phyloP scores from a whole-genome alignment of 37 sponge, comb jelly and placozoan genomes.

The Halichondria panicea region DNA sequence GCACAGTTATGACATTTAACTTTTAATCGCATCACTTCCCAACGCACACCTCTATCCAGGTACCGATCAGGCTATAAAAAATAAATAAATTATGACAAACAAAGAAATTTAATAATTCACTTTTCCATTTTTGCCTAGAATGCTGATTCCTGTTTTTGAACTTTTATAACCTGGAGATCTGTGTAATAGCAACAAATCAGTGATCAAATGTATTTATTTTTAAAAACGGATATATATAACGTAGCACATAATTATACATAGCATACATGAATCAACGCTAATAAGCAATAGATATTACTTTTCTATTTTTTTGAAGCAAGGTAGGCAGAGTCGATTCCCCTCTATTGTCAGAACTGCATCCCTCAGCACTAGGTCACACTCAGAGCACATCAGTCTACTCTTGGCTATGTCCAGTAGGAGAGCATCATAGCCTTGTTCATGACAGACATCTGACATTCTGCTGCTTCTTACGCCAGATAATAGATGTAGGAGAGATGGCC shows the following conservation, averaged over 20 bases:
- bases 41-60: constrained; percentile 68
- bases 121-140: too few species aligned
- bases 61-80: constrained; percentile 36
- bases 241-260: too few species aligned
- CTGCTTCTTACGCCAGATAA: too few species aligned
- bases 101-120: too few species aligned
- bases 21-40: constrained; percentile 35
- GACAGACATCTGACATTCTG: too few species aligned
- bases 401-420: neutral
- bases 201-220: neutral
- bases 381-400: constrained; percentile 32
- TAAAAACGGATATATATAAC: too few species aligned
- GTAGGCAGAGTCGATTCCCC: constrained; percentile 58
- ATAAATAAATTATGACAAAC: too few species aligned
- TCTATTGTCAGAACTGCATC: constrained; percentile 63
- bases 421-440: constrained; percentile 5
- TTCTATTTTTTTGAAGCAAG: constrained; percentile 41
- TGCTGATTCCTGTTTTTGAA: neutral
- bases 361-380: constrained; percentile 46
- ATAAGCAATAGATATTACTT: too few species aligned
- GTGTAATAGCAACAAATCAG: neutral
- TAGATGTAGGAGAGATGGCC: too few species aligned
- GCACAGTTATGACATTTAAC: constrained; percentile 47
- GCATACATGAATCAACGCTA: too few species aligned
- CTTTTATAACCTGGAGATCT: constrained; percentile 5